Evolutionary conservation across 2,113 vertebrate genomes (phyloP).

Genomic region (Planiliza haematocheilus): DNA sequence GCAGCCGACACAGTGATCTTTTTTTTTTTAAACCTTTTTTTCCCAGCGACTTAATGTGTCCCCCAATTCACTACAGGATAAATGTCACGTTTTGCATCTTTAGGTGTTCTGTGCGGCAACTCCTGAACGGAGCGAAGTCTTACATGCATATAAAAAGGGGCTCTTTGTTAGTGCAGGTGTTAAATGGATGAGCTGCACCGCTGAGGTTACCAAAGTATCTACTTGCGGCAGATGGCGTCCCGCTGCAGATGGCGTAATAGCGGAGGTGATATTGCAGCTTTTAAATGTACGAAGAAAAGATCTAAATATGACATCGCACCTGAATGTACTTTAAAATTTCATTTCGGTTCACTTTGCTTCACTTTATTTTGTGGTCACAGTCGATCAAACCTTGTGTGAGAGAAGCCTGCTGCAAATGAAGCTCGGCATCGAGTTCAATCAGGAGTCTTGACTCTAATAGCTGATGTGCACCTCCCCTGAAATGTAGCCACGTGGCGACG

Average conservation of each 20-base stretch:
- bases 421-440: too few relatives aligned
- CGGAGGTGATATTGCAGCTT: constrained; percentile 1
- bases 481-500: too few relatives aligned
- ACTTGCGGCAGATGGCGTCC: constrained; percentile 29
- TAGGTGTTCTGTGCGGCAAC: constrained; percentile 1
- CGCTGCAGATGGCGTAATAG: constrained; percentile 17
- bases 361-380: too few relatives aligned
- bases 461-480: too few relatives aligned
- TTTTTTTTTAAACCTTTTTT: constrained; percentile 26
- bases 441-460: too few relatives aligned
- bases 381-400: too few relatives aligned
- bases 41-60: constrained; percentile 9
- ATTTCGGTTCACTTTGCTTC: too few relatives aligned
- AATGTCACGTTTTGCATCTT: constrained; percentile 26
- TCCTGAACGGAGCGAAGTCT: neutral
- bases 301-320: too few relatives aligned
- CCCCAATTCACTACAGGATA: constrained; percentile 13
- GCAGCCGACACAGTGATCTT: constrained; percentile 8
- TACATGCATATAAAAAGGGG: constrained; percentile 2
- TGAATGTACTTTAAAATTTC: too few relatives aligned
- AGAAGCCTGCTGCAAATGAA: too few relatives aligned
- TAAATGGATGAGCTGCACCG: neutral
- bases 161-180: constrained; percentile 11
- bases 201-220: constrained; percentile 11
- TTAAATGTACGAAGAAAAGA: constrained; percentile 7